Percentiles rank a stretch among this genome's conserved stretches.
Evolutionary conservation across 2,888 invertebrate genomes (phyloP).

Genomic region (Lasioglossum figueresi): DNA sequence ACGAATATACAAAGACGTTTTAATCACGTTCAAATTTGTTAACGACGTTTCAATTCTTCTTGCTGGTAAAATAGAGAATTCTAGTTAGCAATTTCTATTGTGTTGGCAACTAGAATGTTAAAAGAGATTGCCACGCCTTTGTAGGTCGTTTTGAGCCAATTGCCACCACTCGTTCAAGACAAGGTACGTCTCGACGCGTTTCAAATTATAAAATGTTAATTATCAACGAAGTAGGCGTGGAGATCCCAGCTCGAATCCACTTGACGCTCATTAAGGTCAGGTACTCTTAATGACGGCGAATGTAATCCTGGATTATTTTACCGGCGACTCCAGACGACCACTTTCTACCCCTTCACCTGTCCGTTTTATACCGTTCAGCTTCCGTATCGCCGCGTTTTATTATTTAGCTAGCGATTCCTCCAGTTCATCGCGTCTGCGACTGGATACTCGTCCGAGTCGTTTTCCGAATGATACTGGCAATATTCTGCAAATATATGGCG

Average conservation of each 20-base stretch:
- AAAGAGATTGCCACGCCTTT: not conserved
- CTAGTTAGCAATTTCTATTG: too few relatives aligned
- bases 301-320: not conserved
- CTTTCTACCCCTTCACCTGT: not conserved
- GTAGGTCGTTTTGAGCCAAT: not conserved
- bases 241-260: not conserved
- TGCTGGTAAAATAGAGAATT: too few relatives aligned
- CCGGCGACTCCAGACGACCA: not conserved
- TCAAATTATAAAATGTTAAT: not conserved
- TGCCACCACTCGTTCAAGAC: not conserved
- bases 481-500: not conserved
- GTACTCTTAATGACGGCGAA: constrained; percentile 40
- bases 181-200: not conserved
- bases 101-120: not conserved
- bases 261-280: constrained; percentile 42
- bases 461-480: not conserved
- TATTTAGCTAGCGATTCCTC: not conserved
- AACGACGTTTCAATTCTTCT: too few relatives aligned
- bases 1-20: too few relatives aligned
- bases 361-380: not conserved
- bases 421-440: not conserved
- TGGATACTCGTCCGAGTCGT: not conserved
- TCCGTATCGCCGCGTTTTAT: not conserved
- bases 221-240: not conserved
- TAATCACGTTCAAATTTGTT: too few relatives aligned